These are phyloP conservation scores for Coracias cyanogaster DNA, from an alignment of 2,797 vertebrate species.

Conservation along the genomic window DNA sequence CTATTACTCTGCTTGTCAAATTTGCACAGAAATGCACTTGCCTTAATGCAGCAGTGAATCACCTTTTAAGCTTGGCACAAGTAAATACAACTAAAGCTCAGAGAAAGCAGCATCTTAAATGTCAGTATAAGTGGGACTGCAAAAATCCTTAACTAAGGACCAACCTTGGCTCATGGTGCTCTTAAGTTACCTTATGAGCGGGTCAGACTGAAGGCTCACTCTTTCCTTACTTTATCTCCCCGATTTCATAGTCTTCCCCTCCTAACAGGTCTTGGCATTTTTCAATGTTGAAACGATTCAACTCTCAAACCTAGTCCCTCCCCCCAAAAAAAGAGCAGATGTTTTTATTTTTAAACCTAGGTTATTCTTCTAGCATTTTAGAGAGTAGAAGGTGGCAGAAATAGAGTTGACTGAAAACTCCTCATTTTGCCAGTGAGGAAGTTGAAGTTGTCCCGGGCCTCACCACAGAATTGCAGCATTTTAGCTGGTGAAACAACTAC, in stretches of 20 bases:
- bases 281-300: background rate
- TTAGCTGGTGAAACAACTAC: background rate
- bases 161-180: background rate
- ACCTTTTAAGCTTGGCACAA: background rate
- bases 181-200: background rate
- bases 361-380: background rate
- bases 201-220: background rate
- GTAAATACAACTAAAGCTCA: background rate
- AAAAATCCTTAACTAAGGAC: background rate
- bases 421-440: background rate
- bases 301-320: background rate
- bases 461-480: background rate
- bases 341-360: background rate
- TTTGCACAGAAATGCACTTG: background rate
- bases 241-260: background rate
- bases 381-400: background rate
- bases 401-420: background rate
- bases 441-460: background rate
- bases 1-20: constrained; percentile 34
- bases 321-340: too few species aligned
- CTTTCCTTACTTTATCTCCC: background rate
- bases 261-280: background rate
- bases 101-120: background rate
- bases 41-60: background rate
- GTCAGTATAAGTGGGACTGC: background rate